These are phyloP conservation scores for Larimichthys polyactis DNA, from an alignment of 2,113 vertebrate species.

Conservation along the genomic window DNA sequence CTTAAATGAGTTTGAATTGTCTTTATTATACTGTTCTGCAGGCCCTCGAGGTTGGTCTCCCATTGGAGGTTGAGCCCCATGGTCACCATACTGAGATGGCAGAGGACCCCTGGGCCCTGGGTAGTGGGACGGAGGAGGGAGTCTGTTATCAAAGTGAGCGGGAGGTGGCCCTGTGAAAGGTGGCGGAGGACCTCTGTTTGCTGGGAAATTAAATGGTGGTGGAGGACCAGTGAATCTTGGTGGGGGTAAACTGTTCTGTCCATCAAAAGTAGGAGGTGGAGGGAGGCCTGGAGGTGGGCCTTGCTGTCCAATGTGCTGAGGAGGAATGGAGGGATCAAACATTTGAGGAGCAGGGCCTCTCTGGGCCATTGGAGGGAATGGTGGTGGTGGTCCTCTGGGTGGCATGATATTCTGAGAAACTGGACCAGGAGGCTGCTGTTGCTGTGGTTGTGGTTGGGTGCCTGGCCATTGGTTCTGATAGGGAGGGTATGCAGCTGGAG, in stretches of 20 bases:
- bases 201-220: constrained; percentile 89
- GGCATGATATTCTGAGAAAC: constrained; percentile 81
- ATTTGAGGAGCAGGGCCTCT: constrained; percentile 80
- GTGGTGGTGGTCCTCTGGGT: constrained; percentile 78
- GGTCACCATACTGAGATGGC: constrained; percentile 87
- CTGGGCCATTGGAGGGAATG: constrained; percentile 78
- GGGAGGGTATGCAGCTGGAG: constrained; percentile 73
- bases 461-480: constrained; percentile 84
- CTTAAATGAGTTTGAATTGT: constrained; percentile 68
- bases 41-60: constrained; percentile 68
- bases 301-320: constrained; percentile 85
- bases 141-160: constrained; percentile 86
- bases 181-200: constrained; percentile 86
- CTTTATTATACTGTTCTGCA: constrained; percentile 75
- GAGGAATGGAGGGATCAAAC: constrained; percentile 84
- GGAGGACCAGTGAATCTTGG: constrained; percentile 88
- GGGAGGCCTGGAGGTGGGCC: constrained; percentile 82
- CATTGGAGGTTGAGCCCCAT: constrained; percentile 75
- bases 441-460: constrained; percentile 66
- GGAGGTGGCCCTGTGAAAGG: constrained; percentile 78
- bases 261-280: constrained; percentile 82
- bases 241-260: constrained; percentile 83
- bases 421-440: constrained; percentile 79
- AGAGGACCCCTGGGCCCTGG: constrained; percentile 85
- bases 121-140: constrained; percentile 86